These are phyloP conservation scores for Oreohelix idahoensis DNA, from an alignment of 1,140 invertebrate species.

Conservation along the genomic window DNA sequence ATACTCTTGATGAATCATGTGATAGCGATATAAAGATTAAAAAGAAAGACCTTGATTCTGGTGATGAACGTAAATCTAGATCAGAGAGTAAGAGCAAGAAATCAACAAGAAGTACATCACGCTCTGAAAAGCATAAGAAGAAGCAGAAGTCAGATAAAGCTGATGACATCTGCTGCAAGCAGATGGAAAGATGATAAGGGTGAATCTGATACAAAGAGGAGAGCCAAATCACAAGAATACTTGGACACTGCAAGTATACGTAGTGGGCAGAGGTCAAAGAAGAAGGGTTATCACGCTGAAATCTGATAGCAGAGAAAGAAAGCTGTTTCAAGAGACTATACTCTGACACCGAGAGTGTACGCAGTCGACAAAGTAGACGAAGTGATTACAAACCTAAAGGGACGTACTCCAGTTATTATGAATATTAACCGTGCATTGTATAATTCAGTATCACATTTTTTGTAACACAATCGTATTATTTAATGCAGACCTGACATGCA, in stretches of 20 bases:
- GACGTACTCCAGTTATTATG: slow-evolving; percentile 40
- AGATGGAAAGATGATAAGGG: background rate
- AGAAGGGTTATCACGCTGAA: background rate
- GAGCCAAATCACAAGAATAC: background rate
- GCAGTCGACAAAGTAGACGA: slow-evolving; percentile 7
- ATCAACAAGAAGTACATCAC: background rate
- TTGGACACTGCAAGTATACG: background rate
- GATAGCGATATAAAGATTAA: background rate
- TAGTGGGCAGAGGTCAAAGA: background rate
- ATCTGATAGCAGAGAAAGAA: background rate
- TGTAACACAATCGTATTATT: no score
- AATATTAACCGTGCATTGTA: slow-evolving; percentile 32
- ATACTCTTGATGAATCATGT: background rate
- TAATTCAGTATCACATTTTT: no score
- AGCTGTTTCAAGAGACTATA: background rate
- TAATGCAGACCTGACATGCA: no score
- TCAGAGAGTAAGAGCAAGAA: background rate
- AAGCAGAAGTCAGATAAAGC: background rate
- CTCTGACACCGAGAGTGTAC: slow-evolving; percentile 30
- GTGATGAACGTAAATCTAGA: background rate
- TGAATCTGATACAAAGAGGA: background rate
- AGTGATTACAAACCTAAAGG: slow-evolving; percentile 23
- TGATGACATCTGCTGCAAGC: no score
- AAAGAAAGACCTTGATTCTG: background rate
- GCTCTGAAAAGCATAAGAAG: slow-evolving; percentile 7